Evolutionary conservation across 2,113 vertebrate genomes (phyloP).

Genomic region (Gracilinanus agilis): DNA sequence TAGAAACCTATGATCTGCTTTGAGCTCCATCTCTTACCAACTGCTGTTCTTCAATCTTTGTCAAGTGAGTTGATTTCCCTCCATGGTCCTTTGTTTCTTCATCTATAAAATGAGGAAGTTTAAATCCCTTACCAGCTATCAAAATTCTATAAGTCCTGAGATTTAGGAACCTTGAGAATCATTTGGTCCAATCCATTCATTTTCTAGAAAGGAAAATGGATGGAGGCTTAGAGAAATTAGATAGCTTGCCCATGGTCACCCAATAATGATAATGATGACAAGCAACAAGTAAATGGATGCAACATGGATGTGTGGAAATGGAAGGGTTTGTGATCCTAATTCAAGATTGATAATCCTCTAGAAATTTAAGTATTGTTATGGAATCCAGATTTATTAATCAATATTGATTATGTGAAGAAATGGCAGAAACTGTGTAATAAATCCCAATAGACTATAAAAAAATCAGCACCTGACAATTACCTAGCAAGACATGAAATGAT

Average conservation of each 20-base stretch:
- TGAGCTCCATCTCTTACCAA: neutral
- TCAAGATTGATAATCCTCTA: neutral
- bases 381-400: neutral
- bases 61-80: neutral
- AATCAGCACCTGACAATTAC: neutral
- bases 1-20: neutral
- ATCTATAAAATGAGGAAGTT: neutral
- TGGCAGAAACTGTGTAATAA: neutral
- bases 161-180: neutral
- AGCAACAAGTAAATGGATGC: neutral
- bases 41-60: neutral
- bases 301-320: neutral
- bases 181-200: neutral
- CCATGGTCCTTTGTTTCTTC: neutral
- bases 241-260: neutral
- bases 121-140: neutral
- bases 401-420: neutral
- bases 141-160: neutral
- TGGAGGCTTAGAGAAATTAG: neutral
- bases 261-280: neutral
- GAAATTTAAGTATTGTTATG: neutral
- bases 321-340: neutral
- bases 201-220: neutral
- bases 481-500: neutral
- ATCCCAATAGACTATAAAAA: neutral